Evolutionary conservation across 2,113 vertebrate species (phyloP), one percentile per base, ranked within the genome.

Genomic region (Nannospalax galili): DNA sequence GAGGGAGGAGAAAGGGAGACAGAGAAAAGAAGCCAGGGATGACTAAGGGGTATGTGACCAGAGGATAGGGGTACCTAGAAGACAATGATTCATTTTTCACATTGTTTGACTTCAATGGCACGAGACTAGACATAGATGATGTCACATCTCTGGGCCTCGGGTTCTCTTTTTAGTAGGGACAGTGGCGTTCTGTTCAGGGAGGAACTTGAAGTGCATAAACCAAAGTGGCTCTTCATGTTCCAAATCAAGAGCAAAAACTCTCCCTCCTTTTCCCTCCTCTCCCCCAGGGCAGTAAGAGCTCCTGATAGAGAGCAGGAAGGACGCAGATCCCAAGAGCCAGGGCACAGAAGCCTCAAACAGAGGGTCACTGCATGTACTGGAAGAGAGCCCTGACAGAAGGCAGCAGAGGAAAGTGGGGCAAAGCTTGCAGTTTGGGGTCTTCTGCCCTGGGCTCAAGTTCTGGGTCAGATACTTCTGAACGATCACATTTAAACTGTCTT

Each of bases 301-400:
- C 32, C 45, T 78, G 37, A n/a, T 7, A 28, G 67, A 9, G n/a
- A 4, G 30, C 32, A 52, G 17, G 4, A 58, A 69, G 78, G 22
- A 26, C 32, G 24, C 3, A 12, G 30, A 5, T 35, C 22, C 45
- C 35, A 42, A 22, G 48, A 74, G n/a, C 3, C 28, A 1, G 20
- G 4, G 1, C 1, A 0, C 0, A 2, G 52, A 45, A 65, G 16
- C 52, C 65, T 84, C 89, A 6, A 1, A 26, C 17, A 12, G 52
- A 78, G 60, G 9, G 74, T 60, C 30, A 1, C 1, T 2, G 16
- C 26, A 20, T 2, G 3, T 6, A 24, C 1, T 0, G 0, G 20
- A 30, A 69, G 48, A n/a, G 58, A 89, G 48, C 45, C 15, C 0
- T 0, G 4, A 3, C 2, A 10, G 7, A 24, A 77, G 69, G 15